phyloP scores from a whole-genome alignment of 2,113 vertebrate genomes.

The Crotalus horridus region DNA sequence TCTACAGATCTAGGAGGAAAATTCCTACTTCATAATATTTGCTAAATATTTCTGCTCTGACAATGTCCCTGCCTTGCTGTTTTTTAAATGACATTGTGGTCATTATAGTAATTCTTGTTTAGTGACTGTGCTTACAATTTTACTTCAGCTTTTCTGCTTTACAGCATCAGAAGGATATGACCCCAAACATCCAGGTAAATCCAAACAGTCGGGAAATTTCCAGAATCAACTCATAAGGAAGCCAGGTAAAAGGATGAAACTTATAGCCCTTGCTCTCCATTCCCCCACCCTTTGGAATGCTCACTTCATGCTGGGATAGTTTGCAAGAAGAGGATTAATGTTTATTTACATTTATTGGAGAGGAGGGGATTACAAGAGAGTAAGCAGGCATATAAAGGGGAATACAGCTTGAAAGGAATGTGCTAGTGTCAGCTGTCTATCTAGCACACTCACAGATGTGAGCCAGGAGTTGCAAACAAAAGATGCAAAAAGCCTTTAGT shows the following conservation, averaged over 20 bases:
- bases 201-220: neutral
- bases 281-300: neutral
- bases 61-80: conserved; percentile 2
- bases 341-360: neutral
- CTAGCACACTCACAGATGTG: neutral
- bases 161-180: neutral
- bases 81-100: neutral
- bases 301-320: neutral
- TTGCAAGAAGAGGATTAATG: neutral
- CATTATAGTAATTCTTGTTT: neutral
- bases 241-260: neutral
- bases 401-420: neutral
- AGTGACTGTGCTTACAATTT: neutral
- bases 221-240: neutral
- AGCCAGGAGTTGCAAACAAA: neutral
- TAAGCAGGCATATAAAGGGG: neutral
- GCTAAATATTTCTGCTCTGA: neutral
- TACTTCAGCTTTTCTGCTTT: neutral
- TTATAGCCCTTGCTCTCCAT: neutral
- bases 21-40: neutral
- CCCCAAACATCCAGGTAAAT: neutral
- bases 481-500: neutral
- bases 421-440: neutral
- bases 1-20: neutral
- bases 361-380: neutral